Conservation (phyloP, 2,888 invertebrate species). For the Dione vanillae region DNA sequence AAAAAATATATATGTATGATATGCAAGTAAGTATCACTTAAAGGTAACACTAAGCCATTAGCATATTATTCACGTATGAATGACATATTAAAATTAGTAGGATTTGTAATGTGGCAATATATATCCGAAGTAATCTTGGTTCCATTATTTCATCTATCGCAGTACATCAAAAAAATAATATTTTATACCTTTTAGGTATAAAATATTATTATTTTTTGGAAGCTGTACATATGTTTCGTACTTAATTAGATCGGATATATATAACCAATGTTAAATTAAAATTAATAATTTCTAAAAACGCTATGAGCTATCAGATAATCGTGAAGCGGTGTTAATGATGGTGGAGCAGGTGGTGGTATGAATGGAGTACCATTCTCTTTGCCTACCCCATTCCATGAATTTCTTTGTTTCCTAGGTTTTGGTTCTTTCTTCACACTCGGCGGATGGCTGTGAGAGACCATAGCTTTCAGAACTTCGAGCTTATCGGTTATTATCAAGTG, state of each 20-base stretch:
- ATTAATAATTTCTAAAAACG: constrained; percentile 66
- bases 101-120: constrained; percentile 11
- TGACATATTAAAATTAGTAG: constrained; percentile 8
- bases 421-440: constrained; percentile 58
- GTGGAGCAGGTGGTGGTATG: constrained; percentile 41
- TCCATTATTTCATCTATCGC: neutral
- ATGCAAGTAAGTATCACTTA: constrained; percentile 35
- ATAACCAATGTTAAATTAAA: neutral
- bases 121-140: neutral
- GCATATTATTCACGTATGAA: constrained; percentile 3
- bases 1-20: constrained; percentile 28
- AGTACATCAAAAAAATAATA: constrained; percentile 8
- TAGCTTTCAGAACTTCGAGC: constrained; percentile 70
- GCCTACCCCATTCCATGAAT: constrained; percentile 45
- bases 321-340: constrained; percentile 61
- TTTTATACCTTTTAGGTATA: neutral
- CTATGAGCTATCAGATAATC: constrained; percentile 72
- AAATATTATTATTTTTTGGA: neutral
- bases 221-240: neutral
- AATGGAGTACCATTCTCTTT: constrained; percentile 47
- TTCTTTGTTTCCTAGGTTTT: constrained; percentile 39
- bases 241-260: constrained; percentile 1
- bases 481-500: constrained; percentile 74
- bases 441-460: constrained; percentile 68
- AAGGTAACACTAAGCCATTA: constrained; percentile 36